phyloP scores from a whole-genome alignment of 2,888 invertebrate genomes.

The Lasius platythorax region DNA sequence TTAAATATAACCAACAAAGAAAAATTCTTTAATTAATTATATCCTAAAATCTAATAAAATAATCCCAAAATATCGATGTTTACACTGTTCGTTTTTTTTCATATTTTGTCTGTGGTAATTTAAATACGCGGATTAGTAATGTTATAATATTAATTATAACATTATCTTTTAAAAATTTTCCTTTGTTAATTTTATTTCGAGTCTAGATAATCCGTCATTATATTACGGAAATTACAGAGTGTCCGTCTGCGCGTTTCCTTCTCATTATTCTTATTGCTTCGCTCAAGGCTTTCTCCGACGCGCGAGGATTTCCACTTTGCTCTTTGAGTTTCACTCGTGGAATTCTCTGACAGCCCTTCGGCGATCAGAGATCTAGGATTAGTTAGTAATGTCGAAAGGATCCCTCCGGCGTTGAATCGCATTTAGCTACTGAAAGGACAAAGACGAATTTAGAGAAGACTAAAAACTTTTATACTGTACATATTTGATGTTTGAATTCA shows the following conservation, averaged over 20 bases:
- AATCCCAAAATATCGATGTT: neutral
- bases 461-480: conserved; percentile 17
- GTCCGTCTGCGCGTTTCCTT: conserved; percentile 31
- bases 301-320: conserved; percentile 46
- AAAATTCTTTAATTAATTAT: neutral
- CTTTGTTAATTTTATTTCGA: conserved; percentile 4
- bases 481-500: conserved; percentile 14
- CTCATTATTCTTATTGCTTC: conserved; percentile 42
- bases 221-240: conserved; percentile 32
- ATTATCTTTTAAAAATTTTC: neutral
- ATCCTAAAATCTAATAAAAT: neutral
- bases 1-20: neutral
- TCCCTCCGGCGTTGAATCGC: conserved; percentile 34
- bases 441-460: conserved; percentile 33
- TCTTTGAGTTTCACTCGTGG: conserved; percentile 38
- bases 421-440: conserved; percentile 33
- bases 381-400: conserved; percentile 49
- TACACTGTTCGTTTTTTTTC: neutral
- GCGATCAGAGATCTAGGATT: conserved; percentile 50
- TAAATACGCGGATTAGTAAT: neutral
- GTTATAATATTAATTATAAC: neutral
- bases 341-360: conserved; percentile 49
- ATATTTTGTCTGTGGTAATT: neutral
- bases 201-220: conserved; percentile 9
- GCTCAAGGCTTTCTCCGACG: conserved; percentile 26